Evolutionary conservation across 2,888 invertebrate species (phyloP).

Genomic region (Argyresthia goedartella): DNA sequence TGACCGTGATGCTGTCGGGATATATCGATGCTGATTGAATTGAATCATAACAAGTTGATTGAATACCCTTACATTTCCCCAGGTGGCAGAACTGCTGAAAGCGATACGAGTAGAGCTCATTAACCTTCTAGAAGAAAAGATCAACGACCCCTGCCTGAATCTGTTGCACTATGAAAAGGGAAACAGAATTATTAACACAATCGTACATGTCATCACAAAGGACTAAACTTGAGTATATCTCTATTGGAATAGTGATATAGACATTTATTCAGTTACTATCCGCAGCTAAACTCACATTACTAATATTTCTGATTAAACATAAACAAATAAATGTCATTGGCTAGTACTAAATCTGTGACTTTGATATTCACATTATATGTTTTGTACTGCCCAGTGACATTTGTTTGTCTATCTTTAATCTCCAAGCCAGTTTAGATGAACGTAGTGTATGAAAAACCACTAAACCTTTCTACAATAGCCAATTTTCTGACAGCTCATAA

Average conservation of each 20-base stretch:
- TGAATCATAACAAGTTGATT: no score
- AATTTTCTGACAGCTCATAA: no score
- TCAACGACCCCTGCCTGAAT: constrained; percentile 83
- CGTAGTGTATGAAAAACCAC: no score
- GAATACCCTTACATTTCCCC: constrained; percentile 15
- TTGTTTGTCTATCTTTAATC: no score
- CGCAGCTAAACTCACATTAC: background rate
- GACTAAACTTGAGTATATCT: constrained; percentile 54
- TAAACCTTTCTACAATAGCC: no score
- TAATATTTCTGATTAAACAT: background rate
- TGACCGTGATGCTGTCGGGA: no score
- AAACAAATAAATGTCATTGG: no score
- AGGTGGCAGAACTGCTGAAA: constrained; percentile 88
- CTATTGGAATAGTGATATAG: no score
- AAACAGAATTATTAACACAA: constrained; percentile 81
- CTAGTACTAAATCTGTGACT: background rate
- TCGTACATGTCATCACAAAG: constrained; percentile 77
- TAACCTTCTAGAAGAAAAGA: constrained; percentile 85
- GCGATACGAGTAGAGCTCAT: constrained; percentile 82
- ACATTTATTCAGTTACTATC: no score
- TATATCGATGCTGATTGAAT: no score
- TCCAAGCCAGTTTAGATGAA: no score
- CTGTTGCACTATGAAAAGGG: constrained; percentile 80
- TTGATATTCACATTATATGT: background rate
- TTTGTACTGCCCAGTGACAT: no score